phyloP scores from a whole-genome alignment of 1,140 invertebrate genomes.

The Heliothis subflexa region DNA sequence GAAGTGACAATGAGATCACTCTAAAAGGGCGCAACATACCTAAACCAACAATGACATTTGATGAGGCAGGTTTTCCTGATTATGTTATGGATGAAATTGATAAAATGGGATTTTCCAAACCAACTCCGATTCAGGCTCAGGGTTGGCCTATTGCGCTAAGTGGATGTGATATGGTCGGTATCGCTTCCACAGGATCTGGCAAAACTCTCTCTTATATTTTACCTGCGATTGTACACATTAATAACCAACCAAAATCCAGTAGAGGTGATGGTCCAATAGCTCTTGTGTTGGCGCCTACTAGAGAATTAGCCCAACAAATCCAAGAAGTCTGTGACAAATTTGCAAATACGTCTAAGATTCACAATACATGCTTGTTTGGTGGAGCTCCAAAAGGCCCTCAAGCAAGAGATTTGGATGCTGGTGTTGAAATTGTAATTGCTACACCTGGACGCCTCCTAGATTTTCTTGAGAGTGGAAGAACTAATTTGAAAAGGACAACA shows the following conservation, averaged over 20 bases:
- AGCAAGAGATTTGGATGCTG: constrained; percentile 94
- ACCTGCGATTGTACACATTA: constrained; percentile 97
- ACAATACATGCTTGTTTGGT: constrained; percentile 97
- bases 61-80: constrained; percentile 94
- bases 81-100: constrained; percentile 92
- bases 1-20: constrained; percentile 92
- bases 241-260: constrained; percentile 93
- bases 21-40: constrained; percentile 92
- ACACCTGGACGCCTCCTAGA: constrained; percentile 98
- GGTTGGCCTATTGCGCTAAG: constrained; percentile 97
- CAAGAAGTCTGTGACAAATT: constrained; percentile 98
- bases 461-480: constrained; percentile 97
- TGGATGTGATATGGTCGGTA: constrained; percentile 97
- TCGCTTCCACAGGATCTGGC: constrained; percentile 98
- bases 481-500: constrained; percentile 95
- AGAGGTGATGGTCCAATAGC: constrained; percentile 96
- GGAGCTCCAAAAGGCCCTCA: constrained; percentile 96
- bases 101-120: constrained; percentile 94
- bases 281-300: constrained; percentile 96
- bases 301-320: constrained; percentile 98
- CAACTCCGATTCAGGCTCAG: constrained; percentile 96
- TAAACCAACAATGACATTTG: constrained; percentile 93
- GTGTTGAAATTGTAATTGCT: constrained; percentile 96
- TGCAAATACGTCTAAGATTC: constrained; percentile 93
- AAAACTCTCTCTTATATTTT: constrained; percentile 95